Conservation (phyloP, 2,797 vertebrate species). For the Darevskia mixta region DNA sequence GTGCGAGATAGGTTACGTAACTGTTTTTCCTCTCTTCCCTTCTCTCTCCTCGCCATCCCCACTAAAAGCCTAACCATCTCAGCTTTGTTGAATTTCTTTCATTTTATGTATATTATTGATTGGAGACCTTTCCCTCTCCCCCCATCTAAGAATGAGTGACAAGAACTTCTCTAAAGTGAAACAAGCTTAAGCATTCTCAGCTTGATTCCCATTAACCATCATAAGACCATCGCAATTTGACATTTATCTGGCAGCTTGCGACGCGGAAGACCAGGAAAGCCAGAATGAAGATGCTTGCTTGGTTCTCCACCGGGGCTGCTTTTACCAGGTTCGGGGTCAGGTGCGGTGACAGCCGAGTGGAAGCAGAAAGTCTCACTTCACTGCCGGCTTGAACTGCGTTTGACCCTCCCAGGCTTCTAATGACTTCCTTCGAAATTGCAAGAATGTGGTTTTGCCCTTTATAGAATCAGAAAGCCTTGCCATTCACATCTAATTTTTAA, state of each 20-base stretch:
- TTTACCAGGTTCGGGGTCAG: constrained; percentile 65
- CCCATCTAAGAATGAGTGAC: constrained; percentile 44
- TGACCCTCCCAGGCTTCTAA: constrained; percentile 60
- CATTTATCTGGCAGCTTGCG: constrained; percentile 68
- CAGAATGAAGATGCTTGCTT: constrained; percentile 50
- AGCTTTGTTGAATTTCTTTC: constrained; percentile 53
- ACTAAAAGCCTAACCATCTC: constrained; percentile 26
- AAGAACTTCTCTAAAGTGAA: constrained; percentile 69
- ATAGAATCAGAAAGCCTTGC: constrained; percentile 55
- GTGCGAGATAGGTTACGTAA: neutral
- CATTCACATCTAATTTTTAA: constrained; percentile 47
- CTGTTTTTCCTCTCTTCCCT: neutral
- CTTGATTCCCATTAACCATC: constrained; percentile 60
- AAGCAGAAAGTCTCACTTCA: constrained; percentile 64
- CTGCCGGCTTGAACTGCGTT: constrained; percentile 60
- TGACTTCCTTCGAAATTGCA: constrained; percentile 59
- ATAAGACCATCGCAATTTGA: constrained; percentile 48
- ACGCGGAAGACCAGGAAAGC: constrained; percentile 55
- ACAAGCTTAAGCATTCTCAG: constrained; percentile 48
- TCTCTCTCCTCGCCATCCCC: too few species aligned
- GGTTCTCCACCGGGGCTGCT: constrained; percentile 58
- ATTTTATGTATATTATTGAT: constrained; percentile 65
- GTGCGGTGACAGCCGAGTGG: constrained; percentile 58
- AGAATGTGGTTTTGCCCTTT: constrained; percentile 47
- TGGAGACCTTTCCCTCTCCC: constrained; percentile 57